A percentile compares a stretch with the other conserved stretches of the same genome.
Conservation (phyloP, 2,888 invertebrate species). For the Morpho deidamia region DNA sequence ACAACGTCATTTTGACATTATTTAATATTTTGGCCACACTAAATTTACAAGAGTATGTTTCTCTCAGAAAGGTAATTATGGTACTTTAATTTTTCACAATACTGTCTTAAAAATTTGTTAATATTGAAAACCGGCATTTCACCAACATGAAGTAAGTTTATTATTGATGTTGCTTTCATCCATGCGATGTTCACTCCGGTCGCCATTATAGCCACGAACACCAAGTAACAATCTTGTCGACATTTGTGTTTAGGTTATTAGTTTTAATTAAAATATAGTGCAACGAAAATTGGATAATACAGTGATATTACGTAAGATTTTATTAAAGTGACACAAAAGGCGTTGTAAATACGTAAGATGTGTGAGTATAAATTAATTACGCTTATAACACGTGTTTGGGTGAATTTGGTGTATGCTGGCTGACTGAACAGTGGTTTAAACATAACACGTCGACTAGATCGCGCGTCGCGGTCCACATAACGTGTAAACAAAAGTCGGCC, state of each 20-base stretch:
- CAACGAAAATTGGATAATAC: constrained; percentile 39
- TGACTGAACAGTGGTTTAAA: constrained; percentile 10
- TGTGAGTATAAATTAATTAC: constrained; percentile 53
- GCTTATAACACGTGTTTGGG: constrained; percentile 56
- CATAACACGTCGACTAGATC: constrained; percentile 20
- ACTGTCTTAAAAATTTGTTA: constrained; percentile 13
- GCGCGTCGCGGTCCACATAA: not conserved
- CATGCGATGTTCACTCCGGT: constrained; percentile 58
- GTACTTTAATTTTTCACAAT: constrained; percentile 34
- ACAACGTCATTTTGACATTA: constrained; percentile 47
- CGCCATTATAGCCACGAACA: constrained; percentile 77
- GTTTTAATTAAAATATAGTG: constrained; percentile 56
- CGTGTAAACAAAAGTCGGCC: constrained; percentile 23
- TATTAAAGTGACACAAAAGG: constrained; percentile 30
- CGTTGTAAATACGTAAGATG: constrained; percentile 45
- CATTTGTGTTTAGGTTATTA: constrained; percentile 63
- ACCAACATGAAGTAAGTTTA: constrained; percentile 50
- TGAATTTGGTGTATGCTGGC: constrained; percentile 20
- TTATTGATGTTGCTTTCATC: constrained; percentile 30
- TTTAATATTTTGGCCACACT: constrained; percentile 67
- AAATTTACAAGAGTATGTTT: constrained; percentile 76
- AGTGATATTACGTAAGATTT: constrained; percentile 35
- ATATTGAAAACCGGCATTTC: constrained; percentile 35
- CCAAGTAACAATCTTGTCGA: constrained; percentile 38
- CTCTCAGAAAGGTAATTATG: constrained; percentile 57